Evolutionary conservation across 2,888 invertebrate species (phyloP).

Genomic region (Hoplodrina blanda): DNA sequence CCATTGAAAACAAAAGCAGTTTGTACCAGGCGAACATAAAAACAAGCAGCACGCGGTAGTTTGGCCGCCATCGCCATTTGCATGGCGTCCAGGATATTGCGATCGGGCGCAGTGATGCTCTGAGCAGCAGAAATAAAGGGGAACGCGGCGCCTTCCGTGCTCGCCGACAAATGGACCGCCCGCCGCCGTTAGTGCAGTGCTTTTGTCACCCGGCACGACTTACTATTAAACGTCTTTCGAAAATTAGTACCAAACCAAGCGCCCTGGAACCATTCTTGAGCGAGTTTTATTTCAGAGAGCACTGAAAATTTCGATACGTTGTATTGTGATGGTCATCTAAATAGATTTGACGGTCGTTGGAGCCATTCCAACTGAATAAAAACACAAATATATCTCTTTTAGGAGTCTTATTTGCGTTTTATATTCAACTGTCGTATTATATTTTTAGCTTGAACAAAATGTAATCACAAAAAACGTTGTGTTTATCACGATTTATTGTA

Average conservation of each 20-base stretch:
- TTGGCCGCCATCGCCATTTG: slow-evolving; percentile 69
- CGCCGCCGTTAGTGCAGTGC: slow-evolving; percentile 63
- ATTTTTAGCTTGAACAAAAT: slow-evolving; percentile 58
- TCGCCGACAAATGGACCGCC: slow-evolving; percentile 71
- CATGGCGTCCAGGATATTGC: slow-evolving; percentile 70
- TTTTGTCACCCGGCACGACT: slow-evolving; percentile 54
- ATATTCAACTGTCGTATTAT: slow-evolving; percentile 47
- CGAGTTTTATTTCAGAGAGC: slow-evolving; percentile 31
- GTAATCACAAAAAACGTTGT: slow-evolving; percentile 53
- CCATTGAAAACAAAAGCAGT: slow-evolving; percentile 56
- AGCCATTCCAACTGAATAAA: slow-evolving; percentile 59
- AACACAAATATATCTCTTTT: slow-evolving; percentile 57
- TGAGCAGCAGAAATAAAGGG: slow-evolving; percentile 65
- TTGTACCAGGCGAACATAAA: slow-evolving; percentile 69
- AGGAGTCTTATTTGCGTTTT: slow-evolving; percentile 59
- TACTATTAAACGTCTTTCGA: slow-evolving; percentile 56
- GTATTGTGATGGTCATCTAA: slow-evolving; percentile 51
- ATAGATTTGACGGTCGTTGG: slow-evolving; percentile 59
- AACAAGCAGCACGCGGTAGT: slow-evolving; percentile 62
- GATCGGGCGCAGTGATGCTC: slow-evolving; percentile 61
- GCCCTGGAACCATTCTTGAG: slow-evolving; percentile 37
- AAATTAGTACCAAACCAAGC: slow-evolving; percentile 53
- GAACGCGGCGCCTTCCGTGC: slow-evolving; percentile 59
- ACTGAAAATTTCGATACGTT: slow-evolving; percentile 30
- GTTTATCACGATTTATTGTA: slow-evolving; percentile 61